phyloP scores from a whole-genome alignment of 2,113 vertebrate species.

The Opisthocomus hoazin region DNA sequence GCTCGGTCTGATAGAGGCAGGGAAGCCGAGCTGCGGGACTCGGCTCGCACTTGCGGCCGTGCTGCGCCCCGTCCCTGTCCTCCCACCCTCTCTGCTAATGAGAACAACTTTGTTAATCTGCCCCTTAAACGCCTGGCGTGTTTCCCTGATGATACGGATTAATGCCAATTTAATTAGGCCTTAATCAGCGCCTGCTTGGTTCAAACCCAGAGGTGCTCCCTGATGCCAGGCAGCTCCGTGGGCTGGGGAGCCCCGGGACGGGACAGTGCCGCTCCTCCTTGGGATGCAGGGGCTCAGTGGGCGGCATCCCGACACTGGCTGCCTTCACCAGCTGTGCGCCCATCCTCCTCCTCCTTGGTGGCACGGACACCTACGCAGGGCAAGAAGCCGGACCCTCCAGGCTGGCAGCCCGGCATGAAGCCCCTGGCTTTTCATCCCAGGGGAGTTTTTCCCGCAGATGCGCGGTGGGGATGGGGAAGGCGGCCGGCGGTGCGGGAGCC shows the following conservation, averaged over 20 bases:
- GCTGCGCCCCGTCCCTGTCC: not conserved
- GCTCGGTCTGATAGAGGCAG: rapidly evolving
- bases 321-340: rapidly evolving
- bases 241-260: not conserved
- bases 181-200: not conserved
- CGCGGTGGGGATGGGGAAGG: not conserved
- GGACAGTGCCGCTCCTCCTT: rapidly evolving
- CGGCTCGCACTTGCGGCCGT: rapidly evolving
- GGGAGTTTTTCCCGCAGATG: not conserved
- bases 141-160: not conserved
- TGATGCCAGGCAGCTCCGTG: rapidly evolving
- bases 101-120: not conserved
- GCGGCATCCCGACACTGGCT: rapidly evolving
- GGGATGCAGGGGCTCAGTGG: not conserved
- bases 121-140: not conserved
- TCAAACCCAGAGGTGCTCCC: not conserved
- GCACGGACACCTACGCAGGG: rapidly evolving
- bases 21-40: not conserved
- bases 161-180: not conserved
- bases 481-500: not conserved
- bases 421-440: not conserved
- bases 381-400: rapidly evolving
- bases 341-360: rapidly evolving
- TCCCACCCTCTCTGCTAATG: not conserved
- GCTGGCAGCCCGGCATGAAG: not conserved